phyloP scores from a whole-genome alignment of 2,113 vertebrate species.

The Sciurus niger region DNA sequence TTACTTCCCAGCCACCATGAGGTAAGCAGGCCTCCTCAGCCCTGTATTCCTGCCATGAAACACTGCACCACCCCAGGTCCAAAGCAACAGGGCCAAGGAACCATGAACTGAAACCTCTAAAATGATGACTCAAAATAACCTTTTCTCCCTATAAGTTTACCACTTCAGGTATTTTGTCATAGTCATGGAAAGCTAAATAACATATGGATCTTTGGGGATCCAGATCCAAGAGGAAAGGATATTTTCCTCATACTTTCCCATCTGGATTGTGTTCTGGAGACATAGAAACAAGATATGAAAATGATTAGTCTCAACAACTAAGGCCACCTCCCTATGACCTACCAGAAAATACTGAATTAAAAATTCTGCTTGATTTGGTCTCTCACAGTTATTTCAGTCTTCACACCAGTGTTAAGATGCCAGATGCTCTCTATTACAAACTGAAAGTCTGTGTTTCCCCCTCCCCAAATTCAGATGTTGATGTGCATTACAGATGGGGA shows the following conservation, averaged over 20 bases:
- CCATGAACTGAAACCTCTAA: background rate
- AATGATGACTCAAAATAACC: background rate
- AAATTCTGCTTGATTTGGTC: background rate
- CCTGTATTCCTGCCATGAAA: no score
- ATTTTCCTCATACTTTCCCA: background rate
- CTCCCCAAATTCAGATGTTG: no score
- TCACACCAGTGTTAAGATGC: background rate
- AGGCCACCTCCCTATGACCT: background rate
- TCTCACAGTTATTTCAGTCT: background rate
- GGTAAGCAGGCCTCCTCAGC: background rate
- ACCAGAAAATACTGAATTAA: background rate
- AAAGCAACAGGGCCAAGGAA: background rate
- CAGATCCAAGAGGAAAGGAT: background rate
- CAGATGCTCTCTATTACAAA: background rate
- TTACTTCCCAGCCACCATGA: background rate
- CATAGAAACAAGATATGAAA: slow-evolving; percentile 28
- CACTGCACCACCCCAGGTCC: background rate
- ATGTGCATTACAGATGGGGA: no score
- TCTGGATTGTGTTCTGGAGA: background rate
- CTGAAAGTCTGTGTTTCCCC: background rate
- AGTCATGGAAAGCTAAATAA: background rate
- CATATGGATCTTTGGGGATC: background rate
- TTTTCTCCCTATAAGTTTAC: background rate
- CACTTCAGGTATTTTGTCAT: background rate
- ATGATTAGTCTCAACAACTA: background rate